Percentiles rank a stretch among this genome's conserved stretches.
Evolutionary conservation across 2,797 vertebrate species (phyloP).

Genomic region (Psittacula derbiana): DNA sequence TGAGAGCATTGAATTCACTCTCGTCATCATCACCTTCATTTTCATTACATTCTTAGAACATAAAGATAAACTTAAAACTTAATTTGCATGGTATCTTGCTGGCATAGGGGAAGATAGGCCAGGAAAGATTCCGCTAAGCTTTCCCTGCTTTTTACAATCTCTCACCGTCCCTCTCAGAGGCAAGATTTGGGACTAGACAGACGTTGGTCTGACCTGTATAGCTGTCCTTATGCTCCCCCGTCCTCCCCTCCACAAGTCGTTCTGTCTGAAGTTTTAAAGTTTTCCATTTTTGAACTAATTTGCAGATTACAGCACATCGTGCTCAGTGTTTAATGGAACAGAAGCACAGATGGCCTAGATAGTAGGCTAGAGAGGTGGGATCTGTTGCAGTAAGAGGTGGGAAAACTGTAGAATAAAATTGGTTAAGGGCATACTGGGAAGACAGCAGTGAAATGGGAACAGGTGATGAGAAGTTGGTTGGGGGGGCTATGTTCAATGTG

Average conservation of each 20-base stretch:
- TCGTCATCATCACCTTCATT: not conserved
- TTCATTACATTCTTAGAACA: not conserved
- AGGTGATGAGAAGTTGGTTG: not conserved
- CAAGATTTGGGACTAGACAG: constrained; percentile 19
- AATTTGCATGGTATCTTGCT: not conserved
- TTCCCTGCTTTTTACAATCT: not conserved
- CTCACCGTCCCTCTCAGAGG: not conserved
- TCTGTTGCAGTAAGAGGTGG: constrained; percentile 42
- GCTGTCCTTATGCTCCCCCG: constrained; percentile 1
- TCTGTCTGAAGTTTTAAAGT: constrained; percentile 28
- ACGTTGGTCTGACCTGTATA: not conserved
- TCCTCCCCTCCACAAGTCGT: not conserved
- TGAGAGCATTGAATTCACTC: not conserved
- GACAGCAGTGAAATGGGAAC: constrained; percentile 14
- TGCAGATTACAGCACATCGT: constrained; percentile 25
- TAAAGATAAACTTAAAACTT: not conserved
- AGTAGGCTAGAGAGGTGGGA: constrained; percentile 55
- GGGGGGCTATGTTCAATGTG: not conserved
- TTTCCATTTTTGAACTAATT: constrained; percentile 42
- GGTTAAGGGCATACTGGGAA: not conserved
- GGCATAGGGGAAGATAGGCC: not conserved
- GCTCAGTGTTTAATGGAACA: constrained; percentile 34
- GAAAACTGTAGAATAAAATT: constrained; percentile 44
- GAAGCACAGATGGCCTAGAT: constrained; percentile 54
- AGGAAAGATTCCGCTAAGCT: not conserved